Evolutionary conservation across 1,140 invertebrate species (phyloP), one percentile per base, ranked within the genome.

Genomic region (Elysia chlorotica): DNA sequence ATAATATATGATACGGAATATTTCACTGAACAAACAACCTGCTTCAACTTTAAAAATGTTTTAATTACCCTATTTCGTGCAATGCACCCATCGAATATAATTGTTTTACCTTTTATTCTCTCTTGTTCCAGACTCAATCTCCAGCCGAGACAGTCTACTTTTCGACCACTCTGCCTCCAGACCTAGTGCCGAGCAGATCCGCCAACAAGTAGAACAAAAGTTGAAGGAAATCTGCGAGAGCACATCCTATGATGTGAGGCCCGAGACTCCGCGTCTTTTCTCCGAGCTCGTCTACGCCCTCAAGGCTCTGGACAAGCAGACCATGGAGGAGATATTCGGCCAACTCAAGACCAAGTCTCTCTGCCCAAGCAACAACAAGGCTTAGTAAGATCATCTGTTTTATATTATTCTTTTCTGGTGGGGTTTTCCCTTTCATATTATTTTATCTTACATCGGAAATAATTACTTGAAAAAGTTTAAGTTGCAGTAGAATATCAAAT

Each of bases 181-280:
- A 17, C 65, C 25, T 4, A 37, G 56, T 28, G 57, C 53, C 0
- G 62, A 71, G 21, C 63, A 61, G 31, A 69, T 56, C 21, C 66
- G 67, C 4, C 48, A 71, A 25, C 72, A 41, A 19, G 76, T 76
- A 0, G 35, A 69, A 14, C n/a, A 75, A n/a, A 81, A 77, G 62
- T 75, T 85, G 21, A 59, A 66, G 28, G 76, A 79, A 23, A 70
- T 86, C 30, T 85, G 83, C 74, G 57, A 72, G 0, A 30, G 73
- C 30, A 78, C 81, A 5, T 57, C 73, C 28, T 71, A 75, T n/a
- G 81, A 81, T 37, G 79, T 85, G 38, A 69, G 69, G 23, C 69
- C 69, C 2, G 57, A 71, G 59, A 62, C 69, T 33, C 69, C 69
- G 21, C 25, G 69, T 23, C 56, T 62, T 4, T 71, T 41, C 59